Evolutionary conservation across 2,113 vertebrate genomes (phyloP), one percentile per base, ranked within the genome.

Genomic region (Circaetus gallicus): DNA sequence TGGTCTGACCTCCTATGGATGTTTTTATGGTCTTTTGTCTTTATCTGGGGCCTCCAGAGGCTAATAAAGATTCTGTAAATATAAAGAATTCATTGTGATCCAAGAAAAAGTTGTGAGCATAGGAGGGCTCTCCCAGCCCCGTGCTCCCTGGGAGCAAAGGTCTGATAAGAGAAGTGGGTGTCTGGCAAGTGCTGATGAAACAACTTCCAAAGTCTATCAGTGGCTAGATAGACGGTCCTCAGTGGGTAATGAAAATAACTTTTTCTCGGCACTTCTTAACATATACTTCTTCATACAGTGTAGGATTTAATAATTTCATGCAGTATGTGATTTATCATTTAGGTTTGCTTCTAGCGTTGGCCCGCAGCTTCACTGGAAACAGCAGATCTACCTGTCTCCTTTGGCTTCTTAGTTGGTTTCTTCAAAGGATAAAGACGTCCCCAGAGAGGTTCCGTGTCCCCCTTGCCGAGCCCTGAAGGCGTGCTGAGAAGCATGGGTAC

Each of bases 11-110:
- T 95, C 49, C 71, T 88, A 62, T 85, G 82, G 78, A 90, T 0
- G 0, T 90, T 90, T 97, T 97, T 96, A 96, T 66, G 53, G 70
- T 94, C 84, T 96, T 95, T 96, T 91, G 90, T 95, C 95, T 95
- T 93, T 91, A 94, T 95, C 84, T 90, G 40, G 32, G 89, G 81
- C 62, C 92, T 93, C 92, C 43, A 56, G 90, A 86, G 84, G 34
- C 87, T 82, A 91, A 93, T 95, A 94, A 93, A 92, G 78, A 89
- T 93, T 82, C 95, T 91, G 66, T 70, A 80, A 95, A 93, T 62
- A 50, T 72, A 89, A 89, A 82, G 91, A 85, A 89, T 73, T 85
- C 52, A 58, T 49, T 87, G 70, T 89, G 84, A 91, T 91, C 93
- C 89, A 95, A 95, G 81, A 85, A 95, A 78, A 88, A 69, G 73